Conservation (phyloP, 2,797 vertebrate species). For the Emys orbicularis region DNA sequence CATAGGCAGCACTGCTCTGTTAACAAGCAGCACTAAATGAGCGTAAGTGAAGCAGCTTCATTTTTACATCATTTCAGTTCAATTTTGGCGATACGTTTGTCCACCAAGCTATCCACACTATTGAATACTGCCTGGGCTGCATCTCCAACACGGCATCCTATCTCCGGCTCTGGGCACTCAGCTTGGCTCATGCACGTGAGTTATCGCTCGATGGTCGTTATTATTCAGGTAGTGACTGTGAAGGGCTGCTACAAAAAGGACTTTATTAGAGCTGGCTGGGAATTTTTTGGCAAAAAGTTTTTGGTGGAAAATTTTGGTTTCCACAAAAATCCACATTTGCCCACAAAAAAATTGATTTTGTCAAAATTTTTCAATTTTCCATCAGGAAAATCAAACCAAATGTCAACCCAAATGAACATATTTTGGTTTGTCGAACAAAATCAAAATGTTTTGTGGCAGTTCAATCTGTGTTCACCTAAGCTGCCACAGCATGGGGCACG, state of each 20-base stretch:
- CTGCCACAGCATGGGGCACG: not conserved
- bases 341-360: not conserved
- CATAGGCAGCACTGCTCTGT: not conserved
- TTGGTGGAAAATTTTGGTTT: not conserved
- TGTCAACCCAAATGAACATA: not conserved
- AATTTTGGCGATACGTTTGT: conserved; percentile 93
- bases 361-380: not conserved
- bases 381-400: not conserved
- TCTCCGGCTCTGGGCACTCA: conserved; percentile 96
- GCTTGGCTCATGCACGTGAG: conserved; percentile 96
- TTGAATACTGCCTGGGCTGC: conserved; percentile 97
- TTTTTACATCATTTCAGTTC: conserved; percentile 85
- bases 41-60: not conserved
- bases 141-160: conserved; percentile 98
- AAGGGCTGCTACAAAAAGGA: fast-evolving
- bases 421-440: not conserved
- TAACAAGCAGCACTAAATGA: not conserved
- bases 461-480: not conserved
- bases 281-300: not conserved
- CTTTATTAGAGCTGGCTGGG: not conserved
- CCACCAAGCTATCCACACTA: conserved; percentile 96
- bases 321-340: not conserved
- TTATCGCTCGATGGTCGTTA: not conserved
- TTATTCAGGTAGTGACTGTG: not conserved
- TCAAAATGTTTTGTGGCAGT: fast-evolving